Percentiles rank a stretch among this genome's conserved stretches.
phyloP scores from a whole-genome alignment of 2,888 invertebrate genomes.

The Calameuta filiformis region DNA sequence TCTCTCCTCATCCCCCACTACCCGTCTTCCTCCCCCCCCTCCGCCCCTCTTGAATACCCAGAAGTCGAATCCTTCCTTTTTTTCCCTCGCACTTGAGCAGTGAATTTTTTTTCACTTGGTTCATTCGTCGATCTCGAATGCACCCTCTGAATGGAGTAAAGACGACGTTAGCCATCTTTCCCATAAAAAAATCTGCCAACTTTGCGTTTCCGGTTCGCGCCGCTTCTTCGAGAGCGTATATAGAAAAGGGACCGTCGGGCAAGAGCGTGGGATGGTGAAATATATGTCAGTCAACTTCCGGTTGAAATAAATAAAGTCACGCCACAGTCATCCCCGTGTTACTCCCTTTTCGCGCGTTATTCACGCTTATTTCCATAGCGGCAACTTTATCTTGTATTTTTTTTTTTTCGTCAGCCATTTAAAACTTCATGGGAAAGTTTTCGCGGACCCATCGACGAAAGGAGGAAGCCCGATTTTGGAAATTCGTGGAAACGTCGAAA shows the following conservation, averaged over 20 bases:
- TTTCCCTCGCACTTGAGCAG: too few relatives aligned
- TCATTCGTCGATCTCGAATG: too few relatives aligned
- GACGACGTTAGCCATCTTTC: slow-evolving; percentile 49
- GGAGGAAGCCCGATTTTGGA: too few relatives aligned
- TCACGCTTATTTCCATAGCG: neutral
- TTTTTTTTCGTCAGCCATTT: slow-evolving; percentile 2
- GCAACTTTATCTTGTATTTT: slow-evolving; percentile 6
- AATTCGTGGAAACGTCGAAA: too few relatives aligned
- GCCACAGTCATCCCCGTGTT: slow-evolving; percentile 39
- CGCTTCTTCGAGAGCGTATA: slow-evolving; percentile 43
- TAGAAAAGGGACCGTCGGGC: slow-evolving; percentile 30
- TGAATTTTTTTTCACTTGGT: too few relatives aligned
- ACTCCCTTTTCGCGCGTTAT: slow-evolving; percentile 1
- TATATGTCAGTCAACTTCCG: slow-evolving; percentile 66
- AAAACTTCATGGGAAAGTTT: neutral
- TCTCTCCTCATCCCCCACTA: too few relatives aligned
- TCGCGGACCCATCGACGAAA: neutral
- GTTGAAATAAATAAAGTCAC: slow-evolving; percentile 66
- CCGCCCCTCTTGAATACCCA: too few relatives aligned
- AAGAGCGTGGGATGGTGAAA: slow-evolving; percentile 52
- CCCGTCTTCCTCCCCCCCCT: too few relatives aligned
- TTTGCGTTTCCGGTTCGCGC: slow-evolving; percentile 64
- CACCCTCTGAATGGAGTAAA: neutral
- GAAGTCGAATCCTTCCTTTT: too few relatives aligned
- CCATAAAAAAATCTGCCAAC: slow-evolving; percentile 60